Evolutionary conservation across 2,113 vertebrate species (phyloP).

Genomic region (Hippocampus barbouri): DNA sequence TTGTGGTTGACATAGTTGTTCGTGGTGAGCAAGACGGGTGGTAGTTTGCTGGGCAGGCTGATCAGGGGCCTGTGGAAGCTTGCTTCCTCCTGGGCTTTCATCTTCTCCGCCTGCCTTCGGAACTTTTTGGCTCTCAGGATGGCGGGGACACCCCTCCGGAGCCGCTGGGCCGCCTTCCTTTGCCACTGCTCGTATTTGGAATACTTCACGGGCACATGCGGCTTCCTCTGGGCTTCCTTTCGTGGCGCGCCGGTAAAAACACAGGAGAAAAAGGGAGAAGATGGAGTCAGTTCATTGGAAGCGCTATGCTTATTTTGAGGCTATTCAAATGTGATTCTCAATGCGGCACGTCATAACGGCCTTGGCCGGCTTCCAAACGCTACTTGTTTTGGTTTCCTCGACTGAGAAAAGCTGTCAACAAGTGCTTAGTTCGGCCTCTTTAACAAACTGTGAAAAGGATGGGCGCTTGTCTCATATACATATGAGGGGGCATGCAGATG

Average conservation of each 20-base stretch:
- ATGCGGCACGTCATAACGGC: conserved; percentile 45
- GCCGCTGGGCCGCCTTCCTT: conserved; percentile 82
- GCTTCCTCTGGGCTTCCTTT: conserved; percentile 83
- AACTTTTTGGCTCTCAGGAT: conserved; percentile 80
- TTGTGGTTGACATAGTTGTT: conserved; percentile 80
- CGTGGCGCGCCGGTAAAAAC: conserved; percentile 30
- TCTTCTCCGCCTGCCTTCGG: conserved; percentile 79
- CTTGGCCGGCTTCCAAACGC: conserved; percentile 35
- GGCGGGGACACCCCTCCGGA: conserved; percentile 80
- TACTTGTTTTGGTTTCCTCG: conserved; percentile 60
- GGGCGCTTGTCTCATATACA: conserved; percentile 54
- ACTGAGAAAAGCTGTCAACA: conserved; percentile 61
- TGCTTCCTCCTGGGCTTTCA: conserved; percentile 78
- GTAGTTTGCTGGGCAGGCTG: conserved; percentile 83
- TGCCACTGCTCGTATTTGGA: conserved; percentile 87
- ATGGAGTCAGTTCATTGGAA: not conserved
- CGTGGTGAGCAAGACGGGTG: conserved; percentile 72
- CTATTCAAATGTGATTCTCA: conserved; percentile 48
- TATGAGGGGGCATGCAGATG: conserved; percentile 42
- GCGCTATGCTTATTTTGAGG: conserved; percentile 37
- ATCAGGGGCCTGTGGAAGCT: conserved; percentile 81
- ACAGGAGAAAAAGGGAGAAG: not conserved
- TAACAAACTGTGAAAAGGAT: conserved; percentile 59
- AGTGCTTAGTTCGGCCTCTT: conserved; percentile 56
- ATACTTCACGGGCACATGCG: conserved; percentile 78